Base-by-base conservation (phyloP, 2,113 vertebrate genomes). In the Actinemys pallida region DNA sequence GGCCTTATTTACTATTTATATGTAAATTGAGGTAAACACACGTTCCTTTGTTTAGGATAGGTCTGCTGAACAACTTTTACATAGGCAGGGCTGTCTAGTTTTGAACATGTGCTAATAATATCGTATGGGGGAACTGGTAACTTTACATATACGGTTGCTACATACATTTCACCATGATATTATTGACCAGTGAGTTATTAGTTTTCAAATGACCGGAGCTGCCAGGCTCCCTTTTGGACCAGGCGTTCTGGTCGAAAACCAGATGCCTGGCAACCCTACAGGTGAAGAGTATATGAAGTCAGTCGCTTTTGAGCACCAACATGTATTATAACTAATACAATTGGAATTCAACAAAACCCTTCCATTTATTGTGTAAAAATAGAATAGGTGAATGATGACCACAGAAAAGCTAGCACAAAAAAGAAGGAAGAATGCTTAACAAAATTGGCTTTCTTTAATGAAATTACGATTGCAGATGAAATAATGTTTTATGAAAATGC, bases 381-480 rank as follows among this genome's bases (percentile, higher is more conserved):
- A 35, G 25, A 80, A 49, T 6, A 87, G 80, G 92, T 90, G 83
- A 57, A 65, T 65, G 69, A 93, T 50, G 19, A 88, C 56, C 9
- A 45, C 12, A 72, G 53, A 29, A 93, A 96, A 39, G 29, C 39
- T 49, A 81, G 78, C 59, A 79, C n/a, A 57, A 69, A 82, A 72
- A 69, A 75, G 17, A 75, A 10, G 45, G 39, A 29, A 84, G 57
- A 93, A 87, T 39, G 17, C 9, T 81, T 72, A 83, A 52, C 24
- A 89, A 82, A 87, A 81, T 29, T 84, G 84, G 86, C 72, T 83
- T 84, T 78, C 75, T 78, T 81, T 94, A 86, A 90, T 56, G 65
- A 94, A 92, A 83, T 88, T 88, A 89, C 10, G 69, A 83, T 45
- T 89, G 54, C 57, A 94, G 82, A 94, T 83, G 5, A 97, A 97